These are phyloP conservation scores for Aphodius granarius DNA, from an alignment of 2,888 invertebrate genomes.

Conservation along the genomic window DNA sequence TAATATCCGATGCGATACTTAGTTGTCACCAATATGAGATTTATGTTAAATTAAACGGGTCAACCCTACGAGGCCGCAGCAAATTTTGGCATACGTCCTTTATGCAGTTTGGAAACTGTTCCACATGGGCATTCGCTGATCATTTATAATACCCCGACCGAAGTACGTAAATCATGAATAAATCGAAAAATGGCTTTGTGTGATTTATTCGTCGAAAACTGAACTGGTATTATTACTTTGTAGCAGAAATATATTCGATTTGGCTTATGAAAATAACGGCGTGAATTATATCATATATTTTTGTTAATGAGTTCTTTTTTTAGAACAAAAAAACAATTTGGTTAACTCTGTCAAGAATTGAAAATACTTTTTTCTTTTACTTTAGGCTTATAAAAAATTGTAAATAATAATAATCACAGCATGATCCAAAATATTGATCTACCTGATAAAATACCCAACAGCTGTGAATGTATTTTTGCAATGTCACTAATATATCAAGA, in stretches of 20 bases:
- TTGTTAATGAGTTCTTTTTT: too few species aligned
- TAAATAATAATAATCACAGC: too few species aligned
- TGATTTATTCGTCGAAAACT: not conserved
- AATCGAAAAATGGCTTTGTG: not conserved
- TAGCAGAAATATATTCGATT: not conserved
- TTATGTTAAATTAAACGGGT: not conserved
- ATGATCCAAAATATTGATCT: too few species aligned
- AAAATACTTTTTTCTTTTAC: too few species aligned
- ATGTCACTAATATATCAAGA: too few species aligned
- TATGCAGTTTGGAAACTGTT: conserved; percentile 5
- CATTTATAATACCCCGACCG: not conserved
- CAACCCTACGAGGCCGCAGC: not conserved
- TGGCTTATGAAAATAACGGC: not conserved
- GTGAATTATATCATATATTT: too few species aligned
- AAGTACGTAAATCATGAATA: not conserved
- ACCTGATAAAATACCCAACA: too few species aligned
- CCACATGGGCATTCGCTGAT: not conserved
- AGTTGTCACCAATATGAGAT: conserved; percentile 2
- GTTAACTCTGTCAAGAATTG: too few species aligned
- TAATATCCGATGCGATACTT: not conserved
- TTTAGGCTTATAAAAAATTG: too few species aligned
- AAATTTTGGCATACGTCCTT: conserved; percentile 10
- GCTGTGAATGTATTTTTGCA: too few species aligned
- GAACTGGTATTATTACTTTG: not conserved
- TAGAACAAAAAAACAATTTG: too few species aligned